phyloP scores from a whole-genome alignment of 2,797 vertebrate species.

The Emys orbicularis region DNA sequence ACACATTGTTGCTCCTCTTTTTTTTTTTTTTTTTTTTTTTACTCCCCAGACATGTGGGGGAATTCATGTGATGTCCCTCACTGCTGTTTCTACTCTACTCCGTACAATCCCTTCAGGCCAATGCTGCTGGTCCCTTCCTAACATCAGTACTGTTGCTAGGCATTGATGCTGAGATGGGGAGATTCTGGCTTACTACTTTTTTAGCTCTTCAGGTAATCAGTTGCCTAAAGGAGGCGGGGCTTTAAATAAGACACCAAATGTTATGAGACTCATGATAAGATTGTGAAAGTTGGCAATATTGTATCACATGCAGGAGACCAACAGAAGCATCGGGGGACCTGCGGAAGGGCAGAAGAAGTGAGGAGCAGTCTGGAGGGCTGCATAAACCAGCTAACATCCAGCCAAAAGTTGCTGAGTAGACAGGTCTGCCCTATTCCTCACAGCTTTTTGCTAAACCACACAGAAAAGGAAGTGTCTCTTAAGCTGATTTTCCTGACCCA shows the following conservation, averaged over 20 bases:
- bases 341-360: background rate
- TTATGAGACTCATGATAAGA: background rate
- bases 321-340: background rate
- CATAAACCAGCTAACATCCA: background rate
- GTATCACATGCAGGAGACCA: background rate
- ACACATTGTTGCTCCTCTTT: background rate
- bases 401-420: rapidly evolving
- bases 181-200: rapidly evolving
- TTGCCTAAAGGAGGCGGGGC: background rate
- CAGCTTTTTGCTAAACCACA: background rate
- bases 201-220: background rate
- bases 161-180: background rate
- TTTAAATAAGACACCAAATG: rapidly evolving
- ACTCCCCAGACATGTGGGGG: background rate
- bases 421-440: background rate
- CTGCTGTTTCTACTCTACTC: background rate
- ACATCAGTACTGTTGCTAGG: rapidly evolving
- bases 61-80: background rate
- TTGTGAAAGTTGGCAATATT: background rate
- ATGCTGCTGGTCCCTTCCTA: background rate
- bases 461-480: background rate
- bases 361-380: background rate
- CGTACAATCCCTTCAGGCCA: background rate
- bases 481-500: background rate
- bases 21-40: background rate